Percentiles rank a stretch among this genome's conserved stretches.
phyloP scores from a whole-genome alignment of 64 coral and sea anemone species.

The Montipora capricornis region DNA sequence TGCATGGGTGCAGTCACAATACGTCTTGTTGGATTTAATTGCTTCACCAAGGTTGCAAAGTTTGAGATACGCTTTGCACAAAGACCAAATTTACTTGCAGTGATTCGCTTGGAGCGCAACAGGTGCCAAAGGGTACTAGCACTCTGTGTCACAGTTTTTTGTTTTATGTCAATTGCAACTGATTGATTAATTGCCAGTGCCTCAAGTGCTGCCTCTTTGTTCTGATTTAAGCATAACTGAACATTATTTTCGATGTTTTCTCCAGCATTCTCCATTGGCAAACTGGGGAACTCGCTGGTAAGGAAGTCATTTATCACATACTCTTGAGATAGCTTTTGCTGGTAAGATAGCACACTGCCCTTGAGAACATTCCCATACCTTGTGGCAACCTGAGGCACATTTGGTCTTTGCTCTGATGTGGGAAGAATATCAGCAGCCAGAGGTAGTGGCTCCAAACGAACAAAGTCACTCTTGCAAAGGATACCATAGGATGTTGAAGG shows the following conservation, averaged over 20 bases:
- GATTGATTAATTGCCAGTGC: constrained; percentile 45
- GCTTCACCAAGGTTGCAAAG: constrained; percentile 62
- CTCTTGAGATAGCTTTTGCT: constrained; percentile 45
- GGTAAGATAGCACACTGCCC: constrained; percentile 43
- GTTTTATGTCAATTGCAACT: constrained; percentile 14
- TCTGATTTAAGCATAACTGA: constrained; percentile 45
- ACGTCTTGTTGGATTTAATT: constrained; percentile 18
- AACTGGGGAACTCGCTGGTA: not conserved
- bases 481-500: too few relatives aligned
- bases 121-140: constrained; percentile 63
- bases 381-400: not conserved
- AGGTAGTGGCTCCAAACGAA: not conserved
- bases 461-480: too few relatives aligned
- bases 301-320: constrained; percentile 70
- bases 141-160: constrained; percentile 55
- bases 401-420: not conserved
- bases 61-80: constrained; percentile 49
- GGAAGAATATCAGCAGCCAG: not conserved
- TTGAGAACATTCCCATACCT: constrained; percentile 22
- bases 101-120: constrained; percentile 10
- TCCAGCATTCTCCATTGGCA: not conserved
- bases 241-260: constrained; percentile 58
- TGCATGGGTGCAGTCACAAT: constrained; percentile 67
- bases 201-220: constrained; percentile 29
- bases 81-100: constrained; percentile 62